These are phyloP conservation scores for Hypsopygia costalis DNA, from an alignment of 2,888 invertebrate genomes.

Conservation along the genomic window DNA sequence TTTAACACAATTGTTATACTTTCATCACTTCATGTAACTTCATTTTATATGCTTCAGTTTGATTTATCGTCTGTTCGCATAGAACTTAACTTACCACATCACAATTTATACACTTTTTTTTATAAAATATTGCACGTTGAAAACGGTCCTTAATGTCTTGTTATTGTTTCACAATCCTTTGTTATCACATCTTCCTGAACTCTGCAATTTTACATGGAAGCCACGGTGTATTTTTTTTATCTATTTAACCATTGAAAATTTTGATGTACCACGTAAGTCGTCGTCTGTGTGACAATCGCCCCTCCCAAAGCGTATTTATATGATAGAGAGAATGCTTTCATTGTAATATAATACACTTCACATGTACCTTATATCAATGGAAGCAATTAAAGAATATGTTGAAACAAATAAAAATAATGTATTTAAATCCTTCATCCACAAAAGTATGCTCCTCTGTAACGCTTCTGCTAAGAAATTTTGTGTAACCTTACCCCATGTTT, in stretches of 20 bases:
- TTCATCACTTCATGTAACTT: constrained; percentile 63
- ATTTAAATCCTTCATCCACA: constrained; percentile 22
- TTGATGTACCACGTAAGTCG: constrained; percentile 26
- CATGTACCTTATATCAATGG: constrained; percentile 22
- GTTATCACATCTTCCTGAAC: constrained; percentile 49
- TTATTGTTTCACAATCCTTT: constrained; percentile 42
- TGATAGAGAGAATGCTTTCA: constrained; percentile 43
- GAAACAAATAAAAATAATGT: constrained; percentile 31
- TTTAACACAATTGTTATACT: constrained; percentile 61
- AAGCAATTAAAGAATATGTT: constrained; percentile 21
- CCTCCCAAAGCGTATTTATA: constrained; percentile 62
- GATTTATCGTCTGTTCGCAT: constrained; percentile 59
- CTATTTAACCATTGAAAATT: constrained; percentile 22
- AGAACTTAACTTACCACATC: constrained; percentile 56
- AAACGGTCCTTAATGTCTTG: constrained; percentile 41
- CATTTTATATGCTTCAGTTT: constrained; percentile 52
- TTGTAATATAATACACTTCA: constrained; percentile 42
- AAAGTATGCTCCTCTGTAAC: constrained; percentile 50
- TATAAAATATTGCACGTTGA: constrained; percentile 56
- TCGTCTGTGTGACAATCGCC: constrained; percentile 74
- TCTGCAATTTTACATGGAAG: constrained; percentile 69
- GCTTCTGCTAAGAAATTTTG: constrained; percentile 61
- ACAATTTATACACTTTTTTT: constrained; percentile 47
- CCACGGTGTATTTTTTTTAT: constrained; percentile 54
- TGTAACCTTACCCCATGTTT: constrained; percentile 35